Conservation (phyloP, 2,888 invertebrate species). For the Callyntrura guangdongensis region DNA sequence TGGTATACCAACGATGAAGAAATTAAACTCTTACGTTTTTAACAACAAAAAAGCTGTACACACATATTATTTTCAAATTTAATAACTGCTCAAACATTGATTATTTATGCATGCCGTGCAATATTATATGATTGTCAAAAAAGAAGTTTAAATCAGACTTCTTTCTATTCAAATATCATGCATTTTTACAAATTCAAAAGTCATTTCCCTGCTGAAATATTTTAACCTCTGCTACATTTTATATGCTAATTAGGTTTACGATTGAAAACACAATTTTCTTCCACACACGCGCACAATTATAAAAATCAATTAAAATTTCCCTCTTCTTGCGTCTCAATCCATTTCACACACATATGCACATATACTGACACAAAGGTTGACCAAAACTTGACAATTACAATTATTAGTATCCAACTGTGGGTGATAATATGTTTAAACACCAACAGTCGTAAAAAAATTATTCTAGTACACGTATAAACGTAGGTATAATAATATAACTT, state of each 20-base stretch:
- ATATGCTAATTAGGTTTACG: not conserved
- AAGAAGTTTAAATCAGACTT: slow-evolving; percentile 27
- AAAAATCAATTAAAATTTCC: not conserved
- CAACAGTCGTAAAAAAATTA: slow-evolving; percentile 33
- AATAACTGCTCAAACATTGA: slow-evolving; percentile 13
- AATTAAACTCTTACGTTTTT: slow-evolving; percentile 8
- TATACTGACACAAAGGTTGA: slow-evolving; percentile 45
- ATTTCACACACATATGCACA: not conserved
- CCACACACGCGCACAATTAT: not conserved
- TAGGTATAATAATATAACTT: slow-evolving; percentile 30
- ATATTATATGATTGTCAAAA: slow-evolving; percentile 50
- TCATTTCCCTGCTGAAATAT: slow-evolving; percentile 51
- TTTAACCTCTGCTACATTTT: slow-evolving; percentile 35
- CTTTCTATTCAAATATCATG: not conserved
- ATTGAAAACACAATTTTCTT: not conserved
- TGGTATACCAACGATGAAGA: slow-evolving; percentile 12
- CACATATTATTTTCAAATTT: not conserved
- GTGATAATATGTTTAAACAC: not conserved
- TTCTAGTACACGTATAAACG: not conserved
- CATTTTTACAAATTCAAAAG: slow-evolving; percentile 56
- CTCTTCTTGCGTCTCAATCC: not conserved
- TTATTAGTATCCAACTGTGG: slow-evolving; percentile 14
- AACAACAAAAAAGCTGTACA: not conserved
- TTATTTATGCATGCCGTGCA: not conserved
- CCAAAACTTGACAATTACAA: slow-evolving; percentile 28